These are phyloP conservation scores for Sebastiscus albofasciatus DNA, from an alignment of 2,797 vertebrate genomes.

Conservation along the genomic window DNA sequence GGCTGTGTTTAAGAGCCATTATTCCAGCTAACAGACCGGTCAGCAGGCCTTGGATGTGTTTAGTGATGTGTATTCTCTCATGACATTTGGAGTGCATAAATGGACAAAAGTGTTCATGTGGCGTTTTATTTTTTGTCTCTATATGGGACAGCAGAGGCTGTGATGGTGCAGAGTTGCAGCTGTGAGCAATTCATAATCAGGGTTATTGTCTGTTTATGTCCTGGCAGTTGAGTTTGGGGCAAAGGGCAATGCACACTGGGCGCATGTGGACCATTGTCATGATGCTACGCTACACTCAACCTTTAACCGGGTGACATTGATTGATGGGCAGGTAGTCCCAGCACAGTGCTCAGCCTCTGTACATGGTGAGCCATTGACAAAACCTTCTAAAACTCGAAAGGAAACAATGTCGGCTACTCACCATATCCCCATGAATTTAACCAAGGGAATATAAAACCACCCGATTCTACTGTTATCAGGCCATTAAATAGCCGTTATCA, in stretches of 20 bases:
- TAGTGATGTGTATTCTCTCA: conserved; percentile 66
- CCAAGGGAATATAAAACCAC: not conserved
- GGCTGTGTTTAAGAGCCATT: conserved; percentile 75
- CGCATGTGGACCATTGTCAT: conserved; percentile 9
- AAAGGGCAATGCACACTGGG: conserved; percentile 17
- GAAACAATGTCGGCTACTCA: not conserved
- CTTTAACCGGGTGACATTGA: conserved; percentile 47
- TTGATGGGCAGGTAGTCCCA: conserved; percentile 26
- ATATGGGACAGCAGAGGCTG: conserved; percentile 28
- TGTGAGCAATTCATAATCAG: conserved; percentile 53
- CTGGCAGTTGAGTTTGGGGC: conserved; percentile 19
- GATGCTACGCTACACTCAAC: conserved; percentile 21
- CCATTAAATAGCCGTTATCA: no score
- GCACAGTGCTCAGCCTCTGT: not conserved
- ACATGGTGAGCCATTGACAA: not conserved
- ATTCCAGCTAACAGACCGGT: conserved; percentile 66
- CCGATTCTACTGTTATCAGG: no score
- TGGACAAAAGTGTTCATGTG: conserved; percentile 62
- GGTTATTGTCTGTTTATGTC: conserved; percentile 42
- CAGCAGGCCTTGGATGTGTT: conserved; percentile 68
- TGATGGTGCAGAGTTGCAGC: conserved; percentile 35
- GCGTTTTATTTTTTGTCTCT: conserved; percentile 41
- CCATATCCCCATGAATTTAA: not conserved
- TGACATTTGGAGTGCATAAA: conserved; percentile 69
- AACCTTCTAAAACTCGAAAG: not conserved